These are phyloP conservation scores for Mythimna loreyi DNA, from an alignment of 2,888 invertebrate species.

Conservation along the genomic window DNA sequence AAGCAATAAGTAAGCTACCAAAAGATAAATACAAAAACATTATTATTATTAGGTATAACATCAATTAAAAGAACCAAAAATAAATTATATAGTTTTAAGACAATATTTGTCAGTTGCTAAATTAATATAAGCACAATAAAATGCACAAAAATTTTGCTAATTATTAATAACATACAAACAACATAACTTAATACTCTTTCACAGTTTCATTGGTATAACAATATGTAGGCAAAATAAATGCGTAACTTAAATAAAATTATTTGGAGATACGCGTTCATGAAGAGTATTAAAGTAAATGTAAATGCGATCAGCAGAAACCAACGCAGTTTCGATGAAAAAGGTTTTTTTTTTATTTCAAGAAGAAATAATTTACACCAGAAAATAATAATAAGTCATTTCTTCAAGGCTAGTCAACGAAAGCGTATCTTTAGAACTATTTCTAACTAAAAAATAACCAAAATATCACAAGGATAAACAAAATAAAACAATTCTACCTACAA, in stretches of 20 bases:
- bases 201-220: slow-evolving; percentile 57
- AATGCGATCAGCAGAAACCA: not conserved
- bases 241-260: slow-evolving; percentile 41
- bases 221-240: slow-evolving; percentile 52
- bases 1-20: slow-evolving; percentile 56
- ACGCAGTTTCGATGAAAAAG: not conserved
- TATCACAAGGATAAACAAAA: slow-evolving; percentile 56
- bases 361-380: slow-evolving; percentile 18
- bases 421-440: slow-evolving; percentile 26
- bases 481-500: slow-evolving; percentile 42
- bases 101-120: slow-evolving; percentile 44
- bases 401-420: slow-evolving; percentile 21
- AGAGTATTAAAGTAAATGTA: slow-evolving; percentile 21
- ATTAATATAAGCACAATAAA: slow-evolving; percentile 46
- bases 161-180: slow-evolving; percentile 43
- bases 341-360: slow-evolving; percentile 8
- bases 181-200: slow-evolving; percentile 57
- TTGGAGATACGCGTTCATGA: slow-evolving; percentile 35
- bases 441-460: slow-evolving; percentile 40
- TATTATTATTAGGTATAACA: slow-evolving; percentile 26
- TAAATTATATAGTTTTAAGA: slow-evolving; percentile 52
- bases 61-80: slow-evolving; percentile 48
- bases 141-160: slow-evolving; percentile 49
- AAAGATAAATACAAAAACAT: slow-evolving; percentile 47
- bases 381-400: not conserved